Conservation (phyloP, 2,888 invertebrate species). For the Coleophora flavipennella region DNA sequence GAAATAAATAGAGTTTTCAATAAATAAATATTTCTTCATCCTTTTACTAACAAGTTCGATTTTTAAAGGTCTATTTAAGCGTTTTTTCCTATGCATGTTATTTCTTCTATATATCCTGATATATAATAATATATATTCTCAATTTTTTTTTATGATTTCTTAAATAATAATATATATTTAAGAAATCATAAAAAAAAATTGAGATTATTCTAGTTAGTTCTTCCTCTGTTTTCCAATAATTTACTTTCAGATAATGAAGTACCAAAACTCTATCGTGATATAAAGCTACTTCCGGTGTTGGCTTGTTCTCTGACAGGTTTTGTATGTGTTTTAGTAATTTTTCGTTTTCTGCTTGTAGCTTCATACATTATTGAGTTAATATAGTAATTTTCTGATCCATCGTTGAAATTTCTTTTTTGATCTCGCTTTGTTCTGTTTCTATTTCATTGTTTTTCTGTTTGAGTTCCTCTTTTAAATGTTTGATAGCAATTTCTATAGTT, state of each 20-base stretch:
- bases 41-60: slow-evolving; percentile 7
- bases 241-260: neutral
- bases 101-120: no score
- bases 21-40: slow-evolving; percentile 5
- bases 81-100: slow-evolving; percentile 5
- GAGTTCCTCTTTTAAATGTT: no score
- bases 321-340: neutral
- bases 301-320: neutral
- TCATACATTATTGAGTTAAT: neutral
- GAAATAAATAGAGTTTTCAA: slow-evolving; percentile 1
- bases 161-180: no score
- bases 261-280: neutral
- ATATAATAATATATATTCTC: no score
- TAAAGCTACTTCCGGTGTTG: neutral
- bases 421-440: no score
- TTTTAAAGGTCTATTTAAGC: slow-evolving; percentile 4
- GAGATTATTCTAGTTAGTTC: slow-evolving; percentile 2
- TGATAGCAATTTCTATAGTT: no score
- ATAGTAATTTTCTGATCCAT: no score
- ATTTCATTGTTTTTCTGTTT: no score
- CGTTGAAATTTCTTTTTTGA: no score
- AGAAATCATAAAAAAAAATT: slow-evolving; percentile 1
- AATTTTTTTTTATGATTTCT: no score
- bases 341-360: neutral
- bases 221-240: slow-evolving; percentile 3